Percentiles rank a stretch among this genome's conserved stretches.
Conservation (phyloP, 1,140 invertebrate species). For the Papilio polytes region DNA sequence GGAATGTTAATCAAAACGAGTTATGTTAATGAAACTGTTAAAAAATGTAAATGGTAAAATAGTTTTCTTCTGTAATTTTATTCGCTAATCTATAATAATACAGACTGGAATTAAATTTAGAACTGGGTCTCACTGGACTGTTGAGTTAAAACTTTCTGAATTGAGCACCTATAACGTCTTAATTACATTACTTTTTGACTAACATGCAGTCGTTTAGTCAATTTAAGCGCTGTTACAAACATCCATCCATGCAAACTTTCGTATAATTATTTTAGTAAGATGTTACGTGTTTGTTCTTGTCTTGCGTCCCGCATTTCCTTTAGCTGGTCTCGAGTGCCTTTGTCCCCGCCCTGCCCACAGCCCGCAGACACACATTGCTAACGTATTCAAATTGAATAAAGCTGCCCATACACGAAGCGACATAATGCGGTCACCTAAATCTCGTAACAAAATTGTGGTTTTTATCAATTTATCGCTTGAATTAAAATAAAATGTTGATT, state of each 20-base stretch:
- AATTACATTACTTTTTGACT: too few species aligned
- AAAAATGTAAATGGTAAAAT: background rate
- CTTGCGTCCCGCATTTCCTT: conserved; percentile 8
- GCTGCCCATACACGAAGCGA: background rate
- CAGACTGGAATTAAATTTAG: too few species aligned
- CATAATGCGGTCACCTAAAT: background rate
- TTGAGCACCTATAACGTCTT: too few species aligned
- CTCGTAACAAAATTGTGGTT: background rate
- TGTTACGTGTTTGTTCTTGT: background rate
- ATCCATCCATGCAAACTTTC: background rate
- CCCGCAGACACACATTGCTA: background rate
- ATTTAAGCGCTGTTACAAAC: too few species aligned
- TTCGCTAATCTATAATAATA: too few species aligned
- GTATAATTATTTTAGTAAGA: background rate
- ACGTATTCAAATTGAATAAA: background rate
- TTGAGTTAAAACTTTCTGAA: too few species aligned
- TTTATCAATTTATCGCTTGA: background rate
- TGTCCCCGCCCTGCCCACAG: background rate
- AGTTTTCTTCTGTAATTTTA: background rate
- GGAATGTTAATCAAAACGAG: background rate
- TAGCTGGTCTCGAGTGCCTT: background rate
- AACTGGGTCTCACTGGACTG: too few species aligned
- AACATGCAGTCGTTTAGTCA: too few species aligned
- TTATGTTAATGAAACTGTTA: background rate
- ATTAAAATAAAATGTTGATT: background rate